Percentiles rank a stretch among this genome's conserved stretches.
Evolutionary conservation across 2,888 invertebrate species (phyloP).

Genomic region (Barypeithes pellucidus): DNA sequence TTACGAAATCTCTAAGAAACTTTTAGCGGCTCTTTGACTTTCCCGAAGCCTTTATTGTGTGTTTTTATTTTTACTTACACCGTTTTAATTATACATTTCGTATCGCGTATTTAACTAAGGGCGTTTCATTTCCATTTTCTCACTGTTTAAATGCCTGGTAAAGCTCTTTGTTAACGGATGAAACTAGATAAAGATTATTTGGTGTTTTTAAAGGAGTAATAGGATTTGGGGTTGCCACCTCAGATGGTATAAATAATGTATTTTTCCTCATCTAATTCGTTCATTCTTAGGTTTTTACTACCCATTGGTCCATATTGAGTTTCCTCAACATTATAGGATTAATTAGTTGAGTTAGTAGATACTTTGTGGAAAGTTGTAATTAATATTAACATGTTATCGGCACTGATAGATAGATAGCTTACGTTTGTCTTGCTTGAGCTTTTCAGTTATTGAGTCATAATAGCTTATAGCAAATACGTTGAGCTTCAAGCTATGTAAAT

Average conservation of each 20-base stretch:
- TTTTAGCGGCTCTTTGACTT: slow-evolving; percentile 41
- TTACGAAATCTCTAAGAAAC: slow-evolving; percentile 47
- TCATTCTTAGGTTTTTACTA: too few relatives aligned
- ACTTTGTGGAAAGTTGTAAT: too few relatives aligned
- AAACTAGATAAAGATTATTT: slow-evolving; percentile 24
- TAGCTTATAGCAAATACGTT: too few relatives aligned
- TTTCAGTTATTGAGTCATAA: too few relatives aligned
- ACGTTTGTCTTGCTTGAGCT: too few relatives aligned
- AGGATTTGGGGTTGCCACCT: background rate
- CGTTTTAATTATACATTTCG: slow-evolving; percentile 46
- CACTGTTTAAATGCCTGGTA: slow-evolving; percentile 24
- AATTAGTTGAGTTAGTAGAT: too few relatives aligned
- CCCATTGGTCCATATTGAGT: too few relatives aligned
- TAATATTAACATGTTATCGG: too few relatives aligned
- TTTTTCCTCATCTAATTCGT: too few relatives aligned
- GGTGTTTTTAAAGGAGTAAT: slow-evolving; percentile 7
- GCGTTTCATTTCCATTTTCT: slow-evolving; percentile 45
- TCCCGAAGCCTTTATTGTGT: slow-evolving; percentile 44
- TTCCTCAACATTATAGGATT: too few relatives aligned
- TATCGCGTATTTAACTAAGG: slow-evolving; percentile 42
- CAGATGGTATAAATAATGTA: background rate
- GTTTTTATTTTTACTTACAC: slow-evolving; percentile 40
- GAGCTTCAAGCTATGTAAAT: too few relatives aligned
- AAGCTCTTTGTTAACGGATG: slow-evolving; percentile 16
- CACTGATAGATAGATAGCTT: too few relatives aligned